A percentile compares a stretch with the other conserved stretches of the same genome.
These are phyloP conservation scores for Coptodon rendalli DNA, from an alignment of 2,113 vertebrate genomes.

Conservation along the genomic window DNA sequence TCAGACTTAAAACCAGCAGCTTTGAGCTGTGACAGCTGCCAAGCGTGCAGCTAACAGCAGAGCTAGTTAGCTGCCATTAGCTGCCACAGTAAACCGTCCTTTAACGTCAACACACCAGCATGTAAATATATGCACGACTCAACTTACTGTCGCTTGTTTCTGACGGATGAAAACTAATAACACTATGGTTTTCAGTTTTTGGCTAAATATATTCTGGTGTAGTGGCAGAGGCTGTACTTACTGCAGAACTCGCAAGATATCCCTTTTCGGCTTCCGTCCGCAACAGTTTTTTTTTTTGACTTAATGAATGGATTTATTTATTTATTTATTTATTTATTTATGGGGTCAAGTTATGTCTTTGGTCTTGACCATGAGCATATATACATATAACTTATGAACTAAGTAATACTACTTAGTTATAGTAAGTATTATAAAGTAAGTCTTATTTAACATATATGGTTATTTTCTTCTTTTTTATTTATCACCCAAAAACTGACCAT, in stretches of 20 bases:
- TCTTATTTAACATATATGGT: neutral
- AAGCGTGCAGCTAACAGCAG: neutral
- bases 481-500: neutral
- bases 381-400: neutral
- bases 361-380: neutral
- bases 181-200: neutral
- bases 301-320: neutral
- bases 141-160: neutral
- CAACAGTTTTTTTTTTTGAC: fast-evolving
- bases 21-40: neutral
- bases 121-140: fast-evolving
- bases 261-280: constrained; percentile 20
- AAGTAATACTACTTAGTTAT: neutral
- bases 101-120: neutral
- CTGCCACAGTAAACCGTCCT: neutral
- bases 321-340: neutral
- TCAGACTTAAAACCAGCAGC: neutral
- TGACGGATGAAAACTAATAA: neutral
- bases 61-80: neutral
- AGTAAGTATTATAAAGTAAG: neutral
- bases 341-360: neutral
- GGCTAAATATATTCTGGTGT: neutral
- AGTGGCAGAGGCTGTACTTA: neutral
- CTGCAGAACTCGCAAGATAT: neutral
- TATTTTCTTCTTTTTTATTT: neutral